Conservation (phyloP, 2,113 vertebrate species). For the Rhinichthys klamathensis region DNA sequence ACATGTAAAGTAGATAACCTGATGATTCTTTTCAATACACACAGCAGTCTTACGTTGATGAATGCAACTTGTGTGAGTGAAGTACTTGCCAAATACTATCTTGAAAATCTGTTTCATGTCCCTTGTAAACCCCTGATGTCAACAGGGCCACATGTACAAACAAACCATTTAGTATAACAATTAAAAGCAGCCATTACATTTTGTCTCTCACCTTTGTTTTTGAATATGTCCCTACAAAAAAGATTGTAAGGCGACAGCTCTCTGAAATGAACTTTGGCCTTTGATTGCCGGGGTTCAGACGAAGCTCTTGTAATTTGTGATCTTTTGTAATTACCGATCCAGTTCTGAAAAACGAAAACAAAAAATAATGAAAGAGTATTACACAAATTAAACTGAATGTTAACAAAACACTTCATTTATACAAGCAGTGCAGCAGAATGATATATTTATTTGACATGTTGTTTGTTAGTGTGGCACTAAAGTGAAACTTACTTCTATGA, state of each 20-base stretch:
- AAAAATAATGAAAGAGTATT: not conserved
- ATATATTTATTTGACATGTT: not conserved
- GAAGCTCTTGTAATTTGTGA: not conserved
- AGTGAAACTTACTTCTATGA: conserved; percentile 3
- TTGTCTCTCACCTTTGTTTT: not conserved
- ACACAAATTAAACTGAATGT: conserved; percentile 14
- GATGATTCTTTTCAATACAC: not conserved
- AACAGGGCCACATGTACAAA: not conserved
- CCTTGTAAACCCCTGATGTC: not conserved
- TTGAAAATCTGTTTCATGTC: not conserved
- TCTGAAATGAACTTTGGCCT: not conserved
- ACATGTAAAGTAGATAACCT: not conserved
- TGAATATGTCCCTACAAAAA: not conserved
- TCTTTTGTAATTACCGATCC: not conserved
- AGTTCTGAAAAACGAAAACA: not conserved
- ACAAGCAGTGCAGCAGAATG: not conserved
- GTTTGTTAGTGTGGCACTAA: not conserved
- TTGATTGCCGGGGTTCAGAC: not conserved
- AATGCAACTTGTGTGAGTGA: not conserved
- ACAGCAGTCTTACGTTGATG: too few species aligned
- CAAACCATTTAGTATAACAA: too few species aligned
- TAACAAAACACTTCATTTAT: not conserved
- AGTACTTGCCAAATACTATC: not conserved
- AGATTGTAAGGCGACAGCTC: not conserved
- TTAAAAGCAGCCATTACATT: not conserved